Evolutionary conservation across 1,140 invertebrate genomes (phyloP).

Genomic region (Polyergus mexicanus): DNA sequence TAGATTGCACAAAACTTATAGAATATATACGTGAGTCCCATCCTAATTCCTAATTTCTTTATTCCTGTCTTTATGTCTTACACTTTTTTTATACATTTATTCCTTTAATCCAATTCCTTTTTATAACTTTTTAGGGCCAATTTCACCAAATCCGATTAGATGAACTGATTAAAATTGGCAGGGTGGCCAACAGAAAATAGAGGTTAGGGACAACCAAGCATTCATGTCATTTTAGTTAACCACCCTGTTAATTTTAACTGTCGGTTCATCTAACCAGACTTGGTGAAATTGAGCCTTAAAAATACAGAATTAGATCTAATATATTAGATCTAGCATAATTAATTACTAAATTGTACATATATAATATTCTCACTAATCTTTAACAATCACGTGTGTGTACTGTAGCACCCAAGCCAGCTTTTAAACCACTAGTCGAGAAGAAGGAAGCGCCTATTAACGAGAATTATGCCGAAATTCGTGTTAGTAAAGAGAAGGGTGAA

Average conservation of each 20-base stretch:
- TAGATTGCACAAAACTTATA: slow-evolving; percentile 74
- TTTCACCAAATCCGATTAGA: no score
- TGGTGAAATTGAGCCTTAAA: no score
- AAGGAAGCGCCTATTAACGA: slow-evolving; percentile 76
- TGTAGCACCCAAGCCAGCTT: slow-evolving; percentile 83
- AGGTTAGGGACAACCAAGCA: no score
- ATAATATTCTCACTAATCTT: slow-evolving; percentile 69
- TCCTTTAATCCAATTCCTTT: slow-evolving; percentile 36
- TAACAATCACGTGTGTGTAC: slow-evolving; percentile 68
- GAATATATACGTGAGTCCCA: slow-evolving; percentile 81
- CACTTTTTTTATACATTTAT: neutral
- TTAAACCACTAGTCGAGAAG: slow-evolving; percentile 78
- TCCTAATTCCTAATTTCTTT: slow-evolving; percentile 9
- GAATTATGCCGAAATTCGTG: slow-evolving; percentile 80
- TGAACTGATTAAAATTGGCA: no score
- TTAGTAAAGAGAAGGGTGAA: slow-evolving; percentile 80
- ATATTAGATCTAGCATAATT: neutral
- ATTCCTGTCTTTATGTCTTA: neutral
- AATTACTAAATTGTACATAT: slow-evolving; percentile 2
- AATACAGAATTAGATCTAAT: slow-evolving; percentile 11
- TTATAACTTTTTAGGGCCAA: neutral
- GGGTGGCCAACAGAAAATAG: no score
- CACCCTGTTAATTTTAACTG: no score
- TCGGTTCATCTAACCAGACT: no score
- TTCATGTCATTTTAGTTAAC: no score